Conservation (phyloP, 1,140 invertebrate species). For the Magallana gigas region DNA sequence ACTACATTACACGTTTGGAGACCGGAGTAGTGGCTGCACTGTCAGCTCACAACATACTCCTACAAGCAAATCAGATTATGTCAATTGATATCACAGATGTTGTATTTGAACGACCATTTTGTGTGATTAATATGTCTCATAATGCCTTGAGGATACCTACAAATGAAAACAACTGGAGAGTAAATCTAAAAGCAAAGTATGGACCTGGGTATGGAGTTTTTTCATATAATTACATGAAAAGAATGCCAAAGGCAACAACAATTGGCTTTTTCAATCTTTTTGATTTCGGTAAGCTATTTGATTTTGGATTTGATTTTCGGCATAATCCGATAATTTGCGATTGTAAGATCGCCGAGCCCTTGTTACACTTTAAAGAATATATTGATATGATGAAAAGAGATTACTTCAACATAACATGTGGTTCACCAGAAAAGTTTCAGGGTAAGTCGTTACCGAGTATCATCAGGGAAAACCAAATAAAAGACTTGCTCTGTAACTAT, state of each 20-base stretch:
- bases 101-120: slow-evolving; percentile 6
- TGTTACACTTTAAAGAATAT: slow-evolving; percentile 5
- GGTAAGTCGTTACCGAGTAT: neutral
- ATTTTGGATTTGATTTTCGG: neutral
- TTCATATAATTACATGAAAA: neutral
- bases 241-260: neutral
- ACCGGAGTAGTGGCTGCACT: neutral
- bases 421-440: neutral
- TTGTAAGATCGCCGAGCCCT: neutral
- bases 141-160: neutral
- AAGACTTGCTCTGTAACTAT: slow-evolving; percentile 4
- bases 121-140: neutral
- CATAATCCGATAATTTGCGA: neutral
- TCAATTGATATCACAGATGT: neutral
- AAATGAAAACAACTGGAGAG: neutral
- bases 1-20: neutral
- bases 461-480: neutral
- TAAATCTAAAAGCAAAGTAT: neutral
- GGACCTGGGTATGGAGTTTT: neutral
- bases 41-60: neutral
- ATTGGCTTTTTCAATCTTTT: neutral
- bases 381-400: neutral
- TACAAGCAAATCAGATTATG: neutral
- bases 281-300: neutral
- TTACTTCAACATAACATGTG: neutral